Conservation (phyloP, 35 echinoderm and acorn worm genomes). For the Hemicentrotus pulcherrimus region DNA sequence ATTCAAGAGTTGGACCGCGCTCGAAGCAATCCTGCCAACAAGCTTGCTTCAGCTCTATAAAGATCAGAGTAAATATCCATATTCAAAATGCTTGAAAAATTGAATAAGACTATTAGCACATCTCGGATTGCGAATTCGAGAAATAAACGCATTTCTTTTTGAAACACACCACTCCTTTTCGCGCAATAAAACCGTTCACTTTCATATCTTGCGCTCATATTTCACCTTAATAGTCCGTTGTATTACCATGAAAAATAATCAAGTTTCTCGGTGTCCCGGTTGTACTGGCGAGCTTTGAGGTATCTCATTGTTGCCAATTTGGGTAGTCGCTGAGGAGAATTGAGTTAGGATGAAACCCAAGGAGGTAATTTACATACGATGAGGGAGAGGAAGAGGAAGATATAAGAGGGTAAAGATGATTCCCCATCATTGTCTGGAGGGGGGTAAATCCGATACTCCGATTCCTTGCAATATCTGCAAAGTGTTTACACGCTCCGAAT, state of each 20-base stretch:
- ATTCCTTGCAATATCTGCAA: slow-evolving; percentile 7
- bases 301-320: slow-evolving; percentile 24
- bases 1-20: neutral
- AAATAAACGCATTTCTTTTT: neutral
- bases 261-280: neutral
- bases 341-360: slow-evolving; percentile 39
- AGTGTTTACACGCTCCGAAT: slow-evolving; percentile 19
- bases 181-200: neutral
- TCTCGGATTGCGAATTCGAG: neutral
- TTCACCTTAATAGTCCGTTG: neutral
- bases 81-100: neutral
- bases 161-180: neutral
- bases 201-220: neutral
- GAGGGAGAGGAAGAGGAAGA: slow-evolving; percentile 14
- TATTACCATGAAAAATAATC: neutral
- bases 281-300: neutral
- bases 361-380: slow-evolving; percentile 45
- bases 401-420: slow-evolving; percentile 33
- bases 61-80: slow-evolving; percentile 2
- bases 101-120: neutral
- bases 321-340: slow-evolving; percentile 10
- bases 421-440: slow-evolving; percentile 32
- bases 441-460: slow-evolving; percentile 24
- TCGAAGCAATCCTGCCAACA: neutral
- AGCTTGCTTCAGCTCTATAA: neutral